Base-by-base conservation (phyloP, 2,113 vertebrate genomes). In the Ivindomyrus marchei region DNA sequence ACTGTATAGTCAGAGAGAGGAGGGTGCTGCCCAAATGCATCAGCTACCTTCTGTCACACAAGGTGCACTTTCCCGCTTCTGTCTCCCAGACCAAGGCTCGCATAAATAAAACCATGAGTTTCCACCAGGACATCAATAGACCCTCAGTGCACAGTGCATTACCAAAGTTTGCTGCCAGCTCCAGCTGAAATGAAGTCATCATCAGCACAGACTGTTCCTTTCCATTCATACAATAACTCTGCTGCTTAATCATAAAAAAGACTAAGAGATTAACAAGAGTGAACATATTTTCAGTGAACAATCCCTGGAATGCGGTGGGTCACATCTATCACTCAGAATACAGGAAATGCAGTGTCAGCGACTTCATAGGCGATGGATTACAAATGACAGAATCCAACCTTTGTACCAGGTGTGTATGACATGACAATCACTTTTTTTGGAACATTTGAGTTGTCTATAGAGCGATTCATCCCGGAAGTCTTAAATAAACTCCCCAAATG, bases 91-190 rank as follows among this genome's bases (percentile, higher is more conserved):
- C 62, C 45, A 86, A 87, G 47, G 24, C 89, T 70, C n/a, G 66
- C 83, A 66, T 39, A 84, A 47, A 90, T 62, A 52, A 77, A 52
- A 45, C 89, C 66, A 17, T 36, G 87, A 77, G 62, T 50, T 31
- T 87, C 36, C 45, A 39, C 56, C 58, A 27, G 11, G 24, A 42
- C 66, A 90, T 92, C 88, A 91, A 87, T 85, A 49, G 66, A 9
- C 3, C 87, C 88, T 90, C 88, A 88, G 89, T 88, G 85, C 49
- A 4, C 46, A 87, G 46, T 36, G 42, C 39, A 45, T 3, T 42
- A 49, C 42, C 36, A 58, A 90, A 19, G n/a, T 58, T 39, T 47
- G 24, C 24, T 66, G 52, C 56, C 85, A 91, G 21, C 62, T 66
- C 47, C 27, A 62, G 87, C 86, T 53, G 19, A 62, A 88, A 88